Conservation (phyloP, 2,797 vertebrate species). For the Meda fulgida region DNA sequence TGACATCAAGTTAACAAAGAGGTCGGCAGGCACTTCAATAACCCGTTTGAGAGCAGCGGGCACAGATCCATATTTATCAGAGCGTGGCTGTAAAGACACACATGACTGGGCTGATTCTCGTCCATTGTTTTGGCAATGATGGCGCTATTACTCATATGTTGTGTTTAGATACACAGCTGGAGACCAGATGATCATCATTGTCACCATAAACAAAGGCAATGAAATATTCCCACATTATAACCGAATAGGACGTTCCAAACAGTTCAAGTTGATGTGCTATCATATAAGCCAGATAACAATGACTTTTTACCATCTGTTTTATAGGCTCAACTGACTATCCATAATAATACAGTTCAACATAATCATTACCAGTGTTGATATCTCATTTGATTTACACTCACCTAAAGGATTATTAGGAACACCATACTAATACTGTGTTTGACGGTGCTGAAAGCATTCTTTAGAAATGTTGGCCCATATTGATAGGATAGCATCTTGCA, state of each 20-base stretch:
- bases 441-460: too few relatives aligned
- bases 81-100: constrained; percentile 25
- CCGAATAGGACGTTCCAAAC: constrained; percentile 38
- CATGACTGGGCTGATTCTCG: constrained; percentile 15
- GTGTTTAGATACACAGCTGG: constrained; percentile 55
- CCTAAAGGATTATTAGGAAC: too few relatives aligned
- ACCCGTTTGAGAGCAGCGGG: constrained; percentile 26
- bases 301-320: constrained; percentile 47
- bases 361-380: neutral
- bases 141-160: constrained; percentile 54
- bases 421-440: too few relatives aligned
- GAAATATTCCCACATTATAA: constrained; percentile 52
- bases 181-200: constrained; percentile 54
- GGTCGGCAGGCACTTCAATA: constrained; percentile 47
- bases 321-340: neutral
- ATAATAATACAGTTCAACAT: constrained; percentile 3
- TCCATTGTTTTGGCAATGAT: constrained; percentile 54
- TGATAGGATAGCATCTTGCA: too few relatives aligned
- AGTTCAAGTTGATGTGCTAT: constrained; percentile 39
- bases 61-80: constrained; percentile 46
- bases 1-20: constrained; percentile 53
- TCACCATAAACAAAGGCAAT: constrained; percentile 48
- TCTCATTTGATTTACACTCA: neutral
- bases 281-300: constrained; percentile 48
- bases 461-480: too few relatives aligned